Percentiles rank a stretch among this genome's conserved stretches.
Evolutionary conservation across 2,888 invertebrate genomes (phyloP).

Genomic region (Eupithecia pulchellata): DNA sequence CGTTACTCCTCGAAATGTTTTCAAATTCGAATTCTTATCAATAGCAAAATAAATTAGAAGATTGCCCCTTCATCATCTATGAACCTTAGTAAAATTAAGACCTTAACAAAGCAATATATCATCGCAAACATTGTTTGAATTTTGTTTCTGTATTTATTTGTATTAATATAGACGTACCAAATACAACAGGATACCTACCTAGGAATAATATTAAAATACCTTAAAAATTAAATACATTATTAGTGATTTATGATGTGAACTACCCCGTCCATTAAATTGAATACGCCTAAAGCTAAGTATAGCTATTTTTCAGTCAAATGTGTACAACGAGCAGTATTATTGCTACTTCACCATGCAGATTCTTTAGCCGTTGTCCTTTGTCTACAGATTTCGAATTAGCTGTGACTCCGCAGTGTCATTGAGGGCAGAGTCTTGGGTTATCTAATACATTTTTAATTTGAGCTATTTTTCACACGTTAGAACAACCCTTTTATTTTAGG

Average conservation of each 20-base stretch:
- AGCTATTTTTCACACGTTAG: constrained; percentile 14
- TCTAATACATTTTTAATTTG: constrained; percentile 25
- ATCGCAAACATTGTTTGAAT: background rate
- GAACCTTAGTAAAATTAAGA: too few relatives aligned
- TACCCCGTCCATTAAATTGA: background rate
- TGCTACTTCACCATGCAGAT: background rate
- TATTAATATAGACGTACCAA: too few relatives aligned
- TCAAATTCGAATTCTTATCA: too few relatives aligned
- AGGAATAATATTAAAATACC: too few relatives aligned
- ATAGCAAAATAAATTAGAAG: too few relatives aligned
- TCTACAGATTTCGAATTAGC: constrained; percentile 20
- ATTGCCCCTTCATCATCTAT: too few relatives aligned
- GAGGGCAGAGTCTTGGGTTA: constrained; percentile 14
- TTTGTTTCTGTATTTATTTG: too few relatives aligned
- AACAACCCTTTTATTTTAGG: constrained; percentile 1
- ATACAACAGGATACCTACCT: too few relatives aligned
- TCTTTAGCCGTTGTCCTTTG: constrained; percentile 1
- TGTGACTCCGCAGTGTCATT: constrained; percentile 20
- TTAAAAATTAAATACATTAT: too few relatives aligned
- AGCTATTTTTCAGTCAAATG: too few relatives aligned
- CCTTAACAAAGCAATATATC: background rate
- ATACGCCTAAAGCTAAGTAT: too few relatives aligned
- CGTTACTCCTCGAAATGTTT: too few relatives aligned
- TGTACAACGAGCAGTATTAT: background rate
- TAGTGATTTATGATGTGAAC: background rate